phyloP scores from a whole-genome alignment of 2,797 vertebrate genomes.

The Sarcoramphus papa region DNA sequence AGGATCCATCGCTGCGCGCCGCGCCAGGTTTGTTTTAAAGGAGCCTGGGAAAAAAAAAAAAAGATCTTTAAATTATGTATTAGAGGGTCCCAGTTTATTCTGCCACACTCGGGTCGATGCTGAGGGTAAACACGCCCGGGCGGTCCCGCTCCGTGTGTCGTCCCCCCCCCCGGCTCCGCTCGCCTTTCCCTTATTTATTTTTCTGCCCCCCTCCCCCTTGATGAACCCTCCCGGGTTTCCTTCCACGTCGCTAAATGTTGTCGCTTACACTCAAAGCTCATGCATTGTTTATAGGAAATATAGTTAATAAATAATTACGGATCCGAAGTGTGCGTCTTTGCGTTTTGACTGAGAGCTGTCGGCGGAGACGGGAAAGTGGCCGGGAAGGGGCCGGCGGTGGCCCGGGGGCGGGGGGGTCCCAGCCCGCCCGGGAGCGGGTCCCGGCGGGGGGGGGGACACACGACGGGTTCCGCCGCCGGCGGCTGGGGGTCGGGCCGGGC shows the following conservation, averaged over 20 bases:
- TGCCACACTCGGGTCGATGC: not conserved
- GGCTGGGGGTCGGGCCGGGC: not conserved
- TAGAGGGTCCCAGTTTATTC: not conserved
- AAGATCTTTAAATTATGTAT: not conserved
- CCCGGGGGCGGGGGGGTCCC: no score
- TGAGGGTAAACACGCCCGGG: not conserved
- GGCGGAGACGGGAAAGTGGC: not conserved
- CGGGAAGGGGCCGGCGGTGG: not conserved
- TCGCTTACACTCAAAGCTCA: constrained; percentile 6
- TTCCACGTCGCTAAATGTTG: constrained; percentile 37
- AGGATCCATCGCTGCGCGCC: not conserved
- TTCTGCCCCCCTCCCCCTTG: not conserved
- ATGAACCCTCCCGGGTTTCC: not conserved
- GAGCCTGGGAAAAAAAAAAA: not conserved
- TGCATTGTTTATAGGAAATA: constrained; percentile 36
- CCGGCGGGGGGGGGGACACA: not conserved
- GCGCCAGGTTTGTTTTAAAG: not conserved
- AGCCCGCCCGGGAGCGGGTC: not conserved
- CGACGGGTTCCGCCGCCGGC: no score
- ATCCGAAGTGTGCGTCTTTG: not conserved
- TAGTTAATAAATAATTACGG: constrained; percentile 52
- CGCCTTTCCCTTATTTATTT: not conserved
- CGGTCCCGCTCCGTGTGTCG: not conserved
- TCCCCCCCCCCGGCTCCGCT: not conserved
- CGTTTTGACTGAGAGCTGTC: not conserved